Evolutionary conservation across 2,113 vertebrate species (phyloP).

Genomic region (Atractosteus spatula): DNA sequence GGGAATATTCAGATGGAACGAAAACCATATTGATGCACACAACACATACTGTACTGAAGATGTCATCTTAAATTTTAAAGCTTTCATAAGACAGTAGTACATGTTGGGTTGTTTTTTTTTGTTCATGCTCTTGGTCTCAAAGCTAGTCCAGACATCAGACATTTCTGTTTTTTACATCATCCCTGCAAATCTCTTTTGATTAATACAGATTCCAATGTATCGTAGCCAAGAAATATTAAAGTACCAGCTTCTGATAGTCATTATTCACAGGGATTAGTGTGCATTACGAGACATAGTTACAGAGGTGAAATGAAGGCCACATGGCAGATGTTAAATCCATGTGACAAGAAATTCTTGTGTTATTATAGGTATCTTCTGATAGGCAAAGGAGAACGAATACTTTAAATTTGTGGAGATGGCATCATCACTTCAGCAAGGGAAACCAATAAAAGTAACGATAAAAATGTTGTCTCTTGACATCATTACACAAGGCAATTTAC

Average conservation of each 20-base stretch:
- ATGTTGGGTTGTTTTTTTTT: not conserved
- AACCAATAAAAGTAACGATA: not conserved
- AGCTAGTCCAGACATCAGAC: not conserved
- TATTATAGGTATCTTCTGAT: not conserved
- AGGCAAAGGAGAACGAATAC: not conserved
- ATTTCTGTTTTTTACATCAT: not conserved
- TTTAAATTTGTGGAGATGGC: conserved; percentile 14
- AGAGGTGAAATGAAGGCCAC: not conserved
- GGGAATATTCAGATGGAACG: no score
- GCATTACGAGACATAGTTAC: conserved; percentile 7
- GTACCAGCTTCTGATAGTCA: not conserved
- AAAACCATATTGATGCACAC: no score
- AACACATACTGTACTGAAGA: no score
- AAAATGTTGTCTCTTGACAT: not conserved
- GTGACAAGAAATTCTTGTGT: conserved; percentile 15
- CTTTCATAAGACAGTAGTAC: no score
- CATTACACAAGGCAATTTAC: not conserved
- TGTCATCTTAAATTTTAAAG: no score
- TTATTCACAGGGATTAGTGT: conserved; percentile 8
- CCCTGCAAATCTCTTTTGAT: conserved; percentile 1
- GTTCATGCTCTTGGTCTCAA: not conserved
- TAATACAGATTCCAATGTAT: not conserved
- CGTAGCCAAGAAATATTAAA: not conserved
- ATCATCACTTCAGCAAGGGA: not conserved
- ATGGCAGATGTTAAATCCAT: conserved; percentile 16